phyloP scores from a whole-genome alignment of 2,888 invertebrate species.

The Drosophila rubida region DNA sequence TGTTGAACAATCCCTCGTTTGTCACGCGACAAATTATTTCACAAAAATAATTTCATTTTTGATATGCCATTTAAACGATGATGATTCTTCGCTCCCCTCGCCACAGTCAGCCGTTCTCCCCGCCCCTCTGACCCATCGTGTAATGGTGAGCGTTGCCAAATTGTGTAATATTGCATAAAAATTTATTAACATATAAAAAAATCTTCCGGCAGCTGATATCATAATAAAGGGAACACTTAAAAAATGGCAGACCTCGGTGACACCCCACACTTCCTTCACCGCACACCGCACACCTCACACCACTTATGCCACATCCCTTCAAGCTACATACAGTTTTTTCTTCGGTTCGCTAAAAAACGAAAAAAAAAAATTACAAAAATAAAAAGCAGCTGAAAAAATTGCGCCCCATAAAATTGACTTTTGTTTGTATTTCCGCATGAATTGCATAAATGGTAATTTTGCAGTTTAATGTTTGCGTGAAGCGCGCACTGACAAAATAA shows the following conservation, averaged over 20 bases:
- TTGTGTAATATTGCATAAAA: conserved; percentile 79
- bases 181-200: conserved; percentile 76
- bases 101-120: not conserved
- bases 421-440: conserved; percentile 82
- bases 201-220: conserved; percentile 74
- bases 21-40: conserved; percentile 76
- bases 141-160: conserved; percentile 45
- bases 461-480: conserved; percentile 76
- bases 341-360: conserved; percentile 32
- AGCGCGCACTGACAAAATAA: conserved; percentile 23
- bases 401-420: conserved; percentile 75
- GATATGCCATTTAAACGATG: conserved; percentile 74
- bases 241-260: conserved; percentile 58
- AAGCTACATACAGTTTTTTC: conserved; percentile 14
- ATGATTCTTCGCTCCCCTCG: conserved; percentile 28
- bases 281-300: not conserved
- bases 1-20: conserved; percentile 68
- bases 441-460: conserved; percentile 81
- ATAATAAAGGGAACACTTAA: conserved; percentile 79
- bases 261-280: not conserved
- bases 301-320: not conserved
- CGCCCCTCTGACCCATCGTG: not conserved
- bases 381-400: conserved; percentile 36
- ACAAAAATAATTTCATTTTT: conserved; percentile 71
- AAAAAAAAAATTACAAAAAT: conserved; percentile 31